Conservation (phyloP, 30 jellyfish, hydroid and myxozoan species). For the Nemopilema nomurai region DNA sequence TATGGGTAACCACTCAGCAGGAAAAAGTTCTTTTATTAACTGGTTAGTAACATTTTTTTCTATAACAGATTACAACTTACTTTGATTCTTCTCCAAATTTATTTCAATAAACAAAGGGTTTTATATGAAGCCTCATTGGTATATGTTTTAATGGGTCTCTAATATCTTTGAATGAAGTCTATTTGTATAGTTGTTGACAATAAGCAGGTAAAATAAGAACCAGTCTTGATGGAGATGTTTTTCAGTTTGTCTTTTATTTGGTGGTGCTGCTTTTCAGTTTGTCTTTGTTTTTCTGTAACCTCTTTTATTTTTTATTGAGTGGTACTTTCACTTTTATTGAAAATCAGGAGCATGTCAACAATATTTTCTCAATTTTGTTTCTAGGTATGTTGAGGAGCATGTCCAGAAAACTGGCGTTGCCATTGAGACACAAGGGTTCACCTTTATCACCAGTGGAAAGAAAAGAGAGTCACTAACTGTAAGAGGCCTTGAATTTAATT, state of each 20-base stretch:
- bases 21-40: constrained; percentile 92
- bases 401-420: constrained; percentile 98
- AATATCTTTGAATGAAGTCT: too few relatives aligned
- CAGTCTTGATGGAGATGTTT: too few relatives aligned
- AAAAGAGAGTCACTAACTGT: constrained; percentile 92
- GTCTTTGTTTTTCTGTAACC: too few relatives aligned
- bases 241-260: too few relatives aligned
- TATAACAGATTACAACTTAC: too few relatives aligned
- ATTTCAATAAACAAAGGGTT: not conserved
- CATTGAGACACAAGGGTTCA: constrained; percentile 95
- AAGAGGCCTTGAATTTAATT: constrained; percentile 8
- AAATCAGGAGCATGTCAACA: not conserved
- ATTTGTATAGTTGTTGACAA: too few relatives aligned
- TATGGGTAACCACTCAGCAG: constrained; percentile 99
- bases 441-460: constrained; percentile 95
- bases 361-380: not conserved
- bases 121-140: not conserved
- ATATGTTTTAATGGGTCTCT: not conserved
- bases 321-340: not conserved
- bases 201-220: too few relatives aligned
- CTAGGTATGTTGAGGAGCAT: constrained; percentile 97
- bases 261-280: too few relatives aligned
- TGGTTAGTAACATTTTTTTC: constrained; percentile 51
- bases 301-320: too few relatives aligned
- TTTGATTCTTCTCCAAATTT: not conserved